phyloP scores from a whole-genome alignment of 2,888 invertebrate species.

The Syrphus vitripennis region DNA sequence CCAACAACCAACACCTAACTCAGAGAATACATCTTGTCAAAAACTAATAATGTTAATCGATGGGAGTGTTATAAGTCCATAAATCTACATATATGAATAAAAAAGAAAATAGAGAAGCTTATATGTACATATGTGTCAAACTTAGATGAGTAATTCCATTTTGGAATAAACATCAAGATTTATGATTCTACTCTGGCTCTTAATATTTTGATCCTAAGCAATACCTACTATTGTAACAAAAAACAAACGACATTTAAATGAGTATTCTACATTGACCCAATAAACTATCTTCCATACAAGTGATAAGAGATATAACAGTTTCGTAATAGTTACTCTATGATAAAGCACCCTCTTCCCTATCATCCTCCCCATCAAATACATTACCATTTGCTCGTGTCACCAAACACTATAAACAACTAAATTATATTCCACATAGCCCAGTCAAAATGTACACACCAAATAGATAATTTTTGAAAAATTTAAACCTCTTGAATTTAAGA shows the following conservation, averaged over 20 bases:
- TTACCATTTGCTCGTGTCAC: not conserved
- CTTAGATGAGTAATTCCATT: not conserved
- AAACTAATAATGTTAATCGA: slow-evolving; percentile 3
- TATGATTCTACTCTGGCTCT: not conserved
- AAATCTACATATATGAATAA: not conserved
- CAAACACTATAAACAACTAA: not conserved
- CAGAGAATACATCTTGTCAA: not conserved
- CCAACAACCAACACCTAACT: not conserved
- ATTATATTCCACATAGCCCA: too few relatives aligned
- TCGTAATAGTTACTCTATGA: slow-evolving; percentile 16
- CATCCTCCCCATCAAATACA: not conserved
- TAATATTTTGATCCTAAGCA: not conserved
- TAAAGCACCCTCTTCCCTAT: not conserved
- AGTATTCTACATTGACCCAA: slow-evolving; percentile 21
- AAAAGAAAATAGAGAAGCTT: too few relatives aligned
- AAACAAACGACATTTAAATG: slow-evolving; percentile 1
- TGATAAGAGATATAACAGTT: slow-evolving; percentile 39
- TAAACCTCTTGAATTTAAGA: too few relatives aligned
- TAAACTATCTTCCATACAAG: slow-evolving; percentile 45
- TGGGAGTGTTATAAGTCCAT: not conserved
- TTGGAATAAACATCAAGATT: not conserved
- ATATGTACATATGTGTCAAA: not conserved
- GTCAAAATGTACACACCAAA: too few relatives aligned
- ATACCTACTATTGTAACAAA: not conserved
- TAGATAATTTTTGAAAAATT: too few relatives aligned